Base-by-base conservation (phyloP, 2,113 vertebrate species). In the Callorhinus ursinus region DNA sequence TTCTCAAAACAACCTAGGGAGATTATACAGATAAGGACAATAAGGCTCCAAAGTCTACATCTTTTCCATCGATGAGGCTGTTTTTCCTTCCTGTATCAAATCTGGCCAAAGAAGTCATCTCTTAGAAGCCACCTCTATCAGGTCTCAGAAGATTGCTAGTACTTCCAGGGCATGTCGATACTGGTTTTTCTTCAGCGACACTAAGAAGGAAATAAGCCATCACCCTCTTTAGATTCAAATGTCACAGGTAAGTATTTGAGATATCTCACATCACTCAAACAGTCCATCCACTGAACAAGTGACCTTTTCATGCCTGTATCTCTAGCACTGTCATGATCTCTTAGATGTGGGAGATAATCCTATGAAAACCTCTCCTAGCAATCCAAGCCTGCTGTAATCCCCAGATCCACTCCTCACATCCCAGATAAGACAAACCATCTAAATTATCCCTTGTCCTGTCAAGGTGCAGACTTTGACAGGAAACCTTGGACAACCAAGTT, bases 401-500 rank as follows among this genome's bases (percentile, higher is more conserved):
- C 86, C 96, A 95, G 42, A 0, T 55, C 71, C 81, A 97, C 96
- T 98, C 65, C 97, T 97, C 63, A 93, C 81, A 97, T 97, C 90
- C 93, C 92, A 98, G 98, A 98, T 96, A 98, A 98, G 89, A 92
- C n/a, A 39, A 98, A 59, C 84, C 57, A 39, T 0, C 97, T 97
- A 98, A 98, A 90, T 97, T 97, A 87, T 83, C 86, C 74, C 96
- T 69, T 46, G 19, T 94, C 36, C 81, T 98, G 98, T 97, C 98
- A 98, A 31, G 65, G 77, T 33, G 5, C 96, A 96, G 88, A 93
- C 67, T 98, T 97, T 85, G 90, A 85, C 83, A 97, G 96, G 77
- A 97, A 96, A 57, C 53, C 95, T 96, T 72, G 90, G 96, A 97
- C 33, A 95, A 61, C 84, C 83, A 97, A 98, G 93, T 94, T 8